These are phyloP conservation scores for Berghia stephanieae DNA, from an alignment of 1,140 invertebrate genomes.

Conservation along the genomic window DNA sequence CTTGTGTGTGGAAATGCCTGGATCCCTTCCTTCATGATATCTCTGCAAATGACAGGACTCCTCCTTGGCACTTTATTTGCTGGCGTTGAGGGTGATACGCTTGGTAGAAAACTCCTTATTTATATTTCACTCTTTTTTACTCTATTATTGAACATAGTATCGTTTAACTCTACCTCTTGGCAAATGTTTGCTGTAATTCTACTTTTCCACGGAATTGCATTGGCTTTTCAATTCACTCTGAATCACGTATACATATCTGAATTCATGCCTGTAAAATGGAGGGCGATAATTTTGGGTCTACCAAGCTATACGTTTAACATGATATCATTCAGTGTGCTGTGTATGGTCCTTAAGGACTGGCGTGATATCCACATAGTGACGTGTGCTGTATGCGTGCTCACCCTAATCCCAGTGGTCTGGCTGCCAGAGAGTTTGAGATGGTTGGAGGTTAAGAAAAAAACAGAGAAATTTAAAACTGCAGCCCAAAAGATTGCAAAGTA, in stretches of 20 bases:
- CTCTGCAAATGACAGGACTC: conserved; percentile 54
- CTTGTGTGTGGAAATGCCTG: too few species aligned
- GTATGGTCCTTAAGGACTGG: conserved; percentile 11
- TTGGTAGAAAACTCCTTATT: conserved; percentile 47
- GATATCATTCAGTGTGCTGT: not conserved
- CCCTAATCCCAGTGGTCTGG: not conserved
- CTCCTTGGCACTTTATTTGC: conserved; percentile 42
- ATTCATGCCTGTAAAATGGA: conserved; percentile 37
- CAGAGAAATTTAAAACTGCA: conserved; percentile 38
- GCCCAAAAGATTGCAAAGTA: conserved; percentile 37
- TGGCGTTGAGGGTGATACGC: conserved; percentile 48
- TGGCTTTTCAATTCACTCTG: conserved; percentile 32
- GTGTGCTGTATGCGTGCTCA: not conserved
- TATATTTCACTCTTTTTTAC: conserved; percentile 35
- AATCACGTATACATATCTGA: conserved; percentile 32
- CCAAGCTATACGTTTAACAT: not conserved
- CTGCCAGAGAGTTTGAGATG: too few species aligned
- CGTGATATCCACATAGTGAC: conserved; percentile 16
- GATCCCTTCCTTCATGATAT: conserved; percentile 44
- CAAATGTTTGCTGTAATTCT: conserved; percentile 46
- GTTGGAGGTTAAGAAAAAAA: too few species aligned
- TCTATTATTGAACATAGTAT: conserved; percentile 29
- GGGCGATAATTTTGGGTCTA: conserved; percentile 8
- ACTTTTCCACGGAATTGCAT: conserved; percentile 43
- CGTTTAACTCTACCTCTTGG: conserved; percentile 44